Base-by-base conservation (phyloP, 2,113 vertebrate species). In the Leptobrachium leishanense region DNA sequence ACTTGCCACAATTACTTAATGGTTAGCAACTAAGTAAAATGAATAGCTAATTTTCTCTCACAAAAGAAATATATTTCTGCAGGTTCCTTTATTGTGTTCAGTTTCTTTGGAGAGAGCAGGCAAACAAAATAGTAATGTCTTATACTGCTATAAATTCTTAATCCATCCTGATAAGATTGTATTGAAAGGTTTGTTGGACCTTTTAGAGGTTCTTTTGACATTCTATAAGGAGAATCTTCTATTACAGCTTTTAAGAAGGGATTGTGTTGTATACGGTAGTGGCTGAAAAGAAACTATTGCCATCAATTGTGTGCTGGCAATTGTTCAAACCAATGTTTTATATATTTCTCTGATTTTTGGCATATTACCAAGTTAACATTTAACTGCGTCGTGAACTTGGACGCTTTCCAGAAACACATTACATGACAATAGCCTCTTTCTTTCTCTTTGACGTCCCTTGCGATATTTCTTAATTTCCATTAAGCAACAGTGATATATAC, bases 361-460 rank as follows among this genome's bases (percentile, higher is more conserved):
- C 76, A 70, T 62, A 42, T 70, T 39, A 53, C 75, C 43, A 15
- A 77, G 5, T 46, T 42, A 10, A 40, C 68, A 44, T 70, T 62
- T 68, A 62, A 63, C 62, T 64, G 68, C 3, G n/a, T 31, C 8
- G 59, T 71, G 20, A 78, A 64, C 20, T 39, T 78, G 57, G 68
- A 72, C n/a, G 31, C 6, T 50, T 72, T 78, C 76, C 57, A 65
- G 39, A 43, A 62, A 46, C 68, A 54, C 43, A 72, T 63, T 43
- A 69, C 57, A 72, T 53, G 13, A 71, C 59, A 72, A 78, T 72
- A 72, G 64, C 43, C 57, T 53, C 68, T 65, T 46, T 72, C 43
- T 78, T 71, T 78, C 69, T 78, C 44, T 43, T 72, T 78, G 68
- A 64, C 68, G 20, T 71, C 20, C 43, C 20, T 71, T 71, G 68